A percentile compares a stretch with the other conserved stretches of the same genome.
These are phyloP conservation scores for Prunella himalayana DNA, from an alignment of 2,113 vertebrate genomes.

Conservation along the genomic window DNA sequence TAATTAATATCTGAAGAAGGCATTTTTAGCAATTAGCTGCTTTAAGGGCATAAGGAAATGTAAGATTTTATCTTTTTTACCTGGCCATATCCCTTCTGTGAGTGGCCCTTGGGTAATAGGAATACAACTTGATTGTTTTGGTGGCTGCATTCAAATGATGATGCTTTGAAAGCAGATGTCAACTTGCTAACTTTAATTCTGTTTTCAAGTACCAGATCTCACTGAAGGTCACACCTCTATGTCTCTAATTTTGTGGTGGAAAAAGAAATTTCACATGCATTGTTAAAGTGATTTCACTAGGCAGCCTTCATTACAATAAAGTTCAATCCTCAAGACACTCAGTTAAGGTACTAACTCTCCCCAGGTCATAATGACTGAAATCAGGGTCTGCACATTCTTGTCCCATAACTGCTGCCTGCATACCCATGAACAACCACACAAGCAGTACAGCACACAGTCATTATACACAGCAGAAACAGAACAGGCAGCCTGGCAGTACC, in stretches of 20 bases:
- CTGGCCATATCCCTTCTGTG: neutral
- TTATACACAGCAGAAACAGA: neutral
- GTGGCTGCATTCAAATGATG: neutral
- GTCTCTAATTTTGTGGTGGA: neutral
- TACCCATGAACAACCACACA: neutral
- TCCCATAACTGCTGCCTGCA: neutral
- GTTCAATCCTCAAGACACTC: neutral
- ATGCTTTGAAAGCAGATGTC: neutral
- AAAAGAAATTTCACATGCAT: neutral
- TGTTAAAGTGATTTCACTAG: neutral
- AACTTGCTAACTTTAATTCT: neutral
- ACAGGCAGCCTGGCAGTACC: neutral
- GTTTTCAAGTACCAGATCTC: neutral
- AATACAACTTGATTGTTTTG: neutral
- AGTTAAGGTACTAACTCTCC: neutral
- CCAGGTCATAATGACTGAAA: neutral
- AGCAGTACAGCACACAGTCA: neutral
- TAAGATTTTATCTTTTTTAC: neutral
- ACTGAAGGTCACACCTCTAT: neutral
- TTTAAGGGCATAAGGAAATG: neutral
- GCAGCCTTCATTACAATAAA: neutral
- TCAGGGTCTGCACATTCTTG: neutral
- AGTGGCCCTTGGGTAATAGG: neutral
- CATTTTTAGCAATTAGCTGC: neutral
- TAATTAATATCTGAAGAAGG: conserved; percentile 15